Evolutionary conservation across 2,888 invertebrate genomes (phyloP), one percentile per base, ranked within the genome.

Genomic region (Slavum lentiscoides): DNA sequence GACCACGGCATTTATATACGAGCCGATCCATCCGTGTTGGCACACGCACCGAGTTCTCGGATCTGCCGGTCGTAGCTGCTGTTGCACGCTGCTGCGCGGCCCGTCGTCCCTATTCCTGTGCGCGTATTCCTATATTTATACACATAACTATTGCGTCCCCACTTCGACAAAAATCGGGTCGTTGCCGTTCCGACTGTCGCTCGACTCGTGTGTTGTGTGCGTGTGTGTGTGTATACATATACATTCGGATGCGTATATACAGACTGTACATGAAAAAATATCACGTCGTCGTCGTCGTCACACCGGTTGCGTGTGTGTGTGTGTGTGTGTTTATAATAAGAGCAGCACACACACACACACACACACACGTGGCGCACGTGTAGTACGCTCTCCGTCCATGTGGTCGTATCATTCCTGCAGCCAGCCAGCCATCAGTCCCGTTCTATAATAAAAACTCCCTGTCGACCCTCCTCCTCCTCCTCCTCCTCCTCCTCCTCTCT

Each of bases 271-370:
- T 23, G 19, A 67, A 11, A 67, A 75, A 75, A 30, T 30, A 30
- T 30, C 67, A 67, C 66, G 55, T 39, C 39, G 64, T 30, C 62
- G 49, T 53, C 62, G 53, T 49, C 49, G 49, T 49, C 11, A 13
- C 49, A 49, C 13, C 49, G 49, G 15, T 11, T 49, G 3, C 37
- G 55, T 7, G 39, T 7, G 39, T 9, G 43, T 7, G 43, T 7
- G 43, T 43, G 43, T 43, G 43, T 55, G 74, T 74, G 75, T 76
- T 76, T 76, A 76, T 76, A 68, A 76, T 76, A 76, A 76, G 67
- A 67, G 68, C 67, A n/a, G 58, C 58, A 76, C 11, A 11, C 49
- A 49, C 49, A 49, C 15, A 49, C 75, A 76, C 75, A 76, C 49
- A 49, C 49, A 49, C 3, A 49, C 75, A 76, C 75, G 68, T 76